Evolutionary conservation across 2,888 invertebrate species (phyloP).

Genomic region (Tipula lateralis): DNA sequence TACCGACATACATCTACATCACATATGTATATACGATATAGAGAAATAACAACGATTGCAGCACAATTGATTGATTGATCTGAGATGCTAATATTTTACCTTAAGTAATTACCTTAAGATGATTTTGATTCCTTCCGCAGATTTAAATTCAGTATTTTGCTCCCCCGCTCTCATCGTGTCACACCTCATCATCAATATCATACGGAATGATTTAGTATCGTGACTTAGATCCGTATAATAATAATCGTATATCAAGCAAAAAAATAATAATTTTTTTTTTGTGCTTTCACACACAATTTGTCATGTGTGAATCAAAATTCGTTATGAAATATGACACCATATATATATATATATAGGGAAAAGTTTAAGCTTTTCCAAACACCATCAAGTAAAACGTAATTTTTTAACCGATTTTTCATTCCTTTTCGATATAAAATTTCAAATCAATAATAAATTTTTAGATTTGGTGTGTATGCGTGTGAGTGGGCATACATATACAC

Average conservation of each 20-base stretch:
- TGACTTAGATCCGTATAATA: neutral
- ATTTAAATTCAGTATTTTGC: neutral
- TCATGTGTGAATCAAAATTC: conserved; percentile 1
- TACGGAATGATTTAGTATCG: neutral
- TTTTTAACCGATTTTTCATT: neutral
- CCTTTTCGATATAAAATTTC: neutral
- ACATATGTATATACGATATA: neutral
- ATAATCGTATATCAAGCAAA: neutral
- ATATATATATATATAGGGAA: too few species aligned
- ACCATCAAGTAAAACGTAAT: neutral
- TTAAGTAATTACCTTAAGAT: neutral
- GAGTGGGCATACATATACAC: neutral
- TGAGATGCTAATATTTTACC: neutral
- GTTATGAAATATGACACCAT: neutral
- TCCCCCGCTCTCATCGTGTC: neutral
- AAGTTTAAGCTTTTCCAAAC: neutral
- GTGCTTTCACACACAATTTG: neutral
- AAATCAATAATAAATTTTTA: neutral
- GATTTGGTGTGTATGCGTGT: neutral
- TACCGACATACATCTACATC: neutral
- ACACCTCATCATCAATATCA: neutral
- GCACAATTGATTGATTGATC: neutral
- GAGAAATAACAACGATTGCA: neutral
- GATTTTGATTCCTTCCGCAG: neutral
- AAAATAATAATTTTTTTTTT: neutral